Evolutionary conservation across 2,888 invertebrate species (phyloP).

Genomic region (Monopis laevigella): DNA sequence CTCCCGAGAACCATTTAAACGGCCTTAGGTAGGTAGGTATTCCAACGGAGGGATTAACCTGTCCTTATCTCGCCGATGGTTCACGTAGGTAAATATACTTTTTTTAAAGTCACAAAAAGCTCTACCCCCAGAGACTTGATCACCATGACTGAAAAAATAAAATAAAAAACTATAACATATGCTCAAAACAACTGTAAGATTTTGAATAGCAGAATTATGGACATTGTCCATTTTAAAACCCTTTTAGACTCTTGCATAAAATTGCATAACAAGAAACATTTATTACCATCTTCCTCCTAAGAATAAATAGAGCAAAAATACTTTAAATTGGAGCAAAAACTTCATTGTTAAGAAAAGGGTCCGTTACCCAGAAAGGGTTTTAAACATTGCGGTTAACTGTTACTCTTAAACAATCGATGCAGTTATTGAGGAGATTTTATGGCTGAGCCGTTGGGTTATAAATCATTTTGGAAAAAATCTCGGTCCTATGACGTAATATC

Average conservation of each 20-base stretch:
- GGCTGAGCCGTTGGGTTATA: constrained; percentile 39
- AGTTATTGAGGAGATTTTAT: constrained; percentile 60
- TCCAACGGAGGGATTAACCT: too few species aligned
- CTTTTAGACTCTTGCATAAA: constrained; percentile 44
- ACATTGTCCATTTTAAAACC: constrained; percentile 5
- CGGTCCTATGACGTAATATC: constrained; percentile 46
- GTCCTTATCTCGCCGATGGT: too few species aligned
- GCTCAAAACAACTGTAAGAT: too few species aligned
- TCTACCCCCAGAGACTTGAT: too few species aligned
- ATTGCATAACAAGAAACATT: constrained; percentile 39
- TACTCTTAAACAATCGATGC: constrained; percentile 63
- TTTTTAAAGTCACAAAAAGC: too few species aligned
- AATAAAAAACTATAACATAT: too few species aligned
- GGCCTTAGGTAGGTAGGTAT: too few species aligned
- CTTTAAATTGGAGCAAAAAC: constrained; percentile 58
- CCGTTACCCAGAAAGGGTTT: constrained; percentile 58
- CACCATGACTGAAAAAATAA: too few species aligned
- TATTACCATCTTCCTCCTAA: constrained; percentile 36
- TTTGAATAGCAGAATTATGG: neutral
- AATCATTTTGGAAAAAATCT: constrained; percentile 56
- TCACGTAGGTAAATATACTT: too few species aligned
- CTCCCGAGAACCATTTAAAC: too few species aligned
- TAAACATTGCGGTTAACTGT: constrained; percentile 64
- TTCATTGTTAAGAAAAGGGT: constrained; percentile 13
- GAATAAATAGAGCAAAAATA: constrained; percentile 28